Evolutionary conservation across 2,797 vertebrate genomes (phyloP).

Genomic region (Gallinago nigripennis): DNA sequence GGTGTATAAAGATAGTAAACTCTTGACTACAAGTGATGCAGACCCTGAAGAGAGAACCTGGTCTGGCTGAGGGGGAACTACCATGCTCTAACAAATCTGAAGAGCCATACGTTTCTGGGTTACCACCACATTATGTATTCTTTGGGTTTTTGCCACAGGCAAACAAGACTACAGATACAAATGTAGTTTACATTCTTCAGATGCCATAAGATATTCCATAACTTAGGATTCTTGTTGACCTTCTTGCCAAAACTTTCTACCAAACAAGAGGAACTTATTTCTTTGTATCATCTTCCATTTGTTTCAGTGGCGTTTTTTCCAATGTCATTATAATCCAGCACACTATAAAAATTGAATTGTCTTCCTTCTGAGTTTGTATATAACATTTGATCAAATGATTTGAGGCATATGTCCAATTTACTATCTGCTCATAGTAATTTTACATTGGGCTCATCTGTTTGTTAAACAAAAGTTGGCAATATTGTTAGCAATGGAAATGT

Average conservation of each 20-base stretch:
- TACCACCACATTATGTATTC: not conserved
- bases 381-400: slow-evolving; percentile 8
- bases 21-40: not conserved
- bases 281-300: not conserved
- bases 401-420: slow-evolving; percentile 30
- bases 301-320: not conserved
- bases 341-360: not conserved
- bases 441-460: slow-evolving; percentile 14
- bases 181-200: not conserved
- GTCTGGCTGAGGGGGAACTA: not conserved
- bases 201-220: not conserved
- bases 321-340: not conserved
- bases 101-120: not conserved
- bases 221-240: not conserved
- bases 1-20: not conserved
- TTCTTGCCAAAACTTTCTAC: not conserved
- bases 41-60: not conserved
- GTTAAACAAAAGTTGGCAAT: slow-evolving; percentile 56
- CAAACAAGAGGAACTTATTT: not conserved
- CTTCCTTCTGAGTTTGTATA: not conserved
- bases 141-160: not conserved
- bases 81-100: not conserved
- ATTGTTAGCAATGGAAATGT: not conserved
- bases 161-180: not conserved
- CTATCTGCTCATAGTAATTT: slow-evolving; percentile 13